Evolutionary conservation across 2,113 vertebrate species (phyloP).

Genomic region (Ondatra zibethicus): DNA sequence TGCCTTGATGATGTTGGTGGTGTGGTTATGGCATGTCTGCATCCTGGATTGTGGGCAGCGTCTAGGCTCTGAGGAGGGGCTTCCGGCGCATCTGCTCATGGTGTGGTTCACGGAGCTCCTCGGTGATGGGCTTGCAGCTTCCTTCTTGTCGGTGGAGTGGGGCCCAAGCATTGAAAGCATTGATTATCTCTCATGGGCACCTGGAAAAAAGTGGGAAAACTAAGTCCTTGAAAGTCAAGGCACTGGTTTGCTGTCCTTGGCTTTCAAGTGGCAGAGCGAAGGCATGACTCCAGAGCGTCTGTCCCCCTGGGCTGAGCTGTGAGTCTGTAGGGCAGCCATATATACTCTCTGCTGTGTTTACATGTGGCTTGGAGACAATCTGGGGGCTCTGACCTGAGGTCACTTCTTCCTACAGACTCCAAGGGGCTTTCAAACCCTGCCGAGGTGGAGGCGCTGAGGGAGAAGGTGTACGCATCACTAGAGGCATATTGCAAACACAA

Average conservation of each 20-base stretch:
- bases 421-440: conserved; percentile 98
- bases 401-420: conserved; percentile 88
- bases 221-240: background rate
- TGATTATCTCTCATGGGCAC: background rate
- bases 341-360: rapidly evolving
- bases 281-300: background rate
- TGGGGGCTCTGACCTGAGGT: background rate
- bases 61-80: background rate
- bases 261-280: background rate
- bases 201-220: background rate
- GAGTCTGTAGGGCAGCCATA: background rate
- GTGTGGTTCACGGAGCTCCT: no score
- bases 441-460: conserved; percentile 96
- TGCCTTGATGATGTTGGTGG: background rate
- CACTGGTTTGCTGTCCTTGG: rapidly evolving
- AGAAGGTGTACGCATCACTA: conserved; percentile 98
- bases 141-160: background rate
- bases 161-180: background rate
- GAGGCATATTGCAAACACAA: conserved; percentile 99
- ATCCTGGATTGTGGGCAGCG: background rate
- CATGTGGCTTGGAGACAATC: background rate
- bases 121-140: no score
- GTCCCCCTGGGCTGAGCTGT: no score
- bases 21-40: background rate
- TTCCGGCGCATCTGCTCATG: rapidly evolving